These are phyloP conservation scores for Elymnias hypermnestra DNA, from an alignment of 1,140 invertebrate genomes.

Conservation along the genomic window DNA sequence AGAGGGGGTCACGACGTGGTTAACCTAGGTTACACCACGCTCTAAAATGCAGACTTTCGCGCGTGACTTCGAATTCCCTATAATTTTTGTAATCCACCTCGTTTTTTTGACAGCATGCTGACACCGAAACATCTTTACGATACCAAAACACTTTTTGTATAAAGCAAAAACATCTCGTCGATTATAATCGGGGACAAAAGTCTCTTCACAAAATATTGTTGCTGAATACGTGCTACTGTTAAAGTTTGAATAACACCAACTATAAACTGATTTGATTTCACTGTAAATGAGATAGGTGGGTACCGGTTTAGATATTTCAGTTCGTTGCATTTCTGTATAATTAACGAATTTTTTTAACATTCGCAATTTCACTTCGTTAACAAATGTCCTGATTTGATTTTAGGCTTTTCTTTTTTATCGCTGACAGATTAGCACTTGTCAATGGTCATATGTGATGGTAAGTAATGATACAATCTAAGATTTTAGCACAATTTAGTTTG, in stretches of 20 bases:
- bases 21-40: constrained; percentile 40
- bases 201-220: not conserved
- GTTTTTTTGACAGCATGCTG: constrained; percentile 4
- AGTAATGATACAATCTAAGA: too few species aligned
- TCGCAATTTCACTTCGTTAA: too few species aligned
- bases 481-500: too few species aligned
- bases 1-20: constrained; percentile 62
- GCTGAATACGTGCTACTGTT: not conserved
- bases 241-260: too few species aligned
- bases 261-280: too few species aligned
- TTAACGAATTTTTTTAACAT: too few species aligned
- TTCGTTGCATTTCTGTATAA: too few species aligned
- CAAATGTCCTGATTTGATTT: too few species aligned
- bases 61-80: constrained; percentile 19
- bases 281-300: not conserved
- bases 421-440: too few species aligned
- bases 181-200: not conserved
- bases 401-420: too few species aligned
- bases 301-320: too few species aligned
- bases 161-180: not conserved
- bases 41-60: constrained; percentile 30
- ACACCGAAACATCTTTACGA: constrained; percentile 9
- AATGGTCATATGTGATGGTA: too few species aligned
- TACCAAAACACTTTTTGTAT: not conserved
- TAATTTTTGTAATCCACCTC: constrained; percentile 11